phyloP scores from a whole-genome alignment of 2,113 vertebrate genomes.

The Ictidomys tridecemlineatus region DNA sequence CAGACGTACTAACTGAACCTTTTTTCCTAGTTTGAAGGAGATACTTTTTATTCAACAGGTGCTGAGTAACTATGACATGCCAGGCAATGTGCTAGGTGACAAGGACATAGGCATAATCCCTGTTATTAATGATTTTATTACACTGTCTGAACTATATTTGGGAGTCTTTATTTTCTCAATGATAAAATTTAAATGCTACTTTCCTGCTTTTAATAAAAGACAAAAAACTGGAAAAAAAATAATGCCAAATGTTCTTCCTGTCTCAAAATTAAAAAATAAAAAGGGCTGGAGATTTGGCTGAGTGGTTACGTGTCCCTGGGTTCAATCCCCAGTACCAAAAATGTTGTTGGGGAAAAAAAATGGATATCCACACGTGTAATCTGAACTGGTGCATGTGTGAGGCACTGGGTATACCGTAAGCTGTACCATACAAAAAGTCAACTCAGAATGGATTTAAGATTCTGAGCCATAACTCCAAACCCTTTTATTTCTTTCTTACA shows the following conservation, averaged over 20 bases:
- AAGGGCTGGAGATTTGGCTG: no score
- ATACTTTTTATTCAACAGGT: background rate
- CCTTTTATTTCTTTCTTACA: slow-evolving; percentile 16
- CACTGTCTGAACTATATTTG: background rate
- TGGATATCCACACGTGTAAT: no score
- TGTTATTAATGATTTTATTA: background rate
- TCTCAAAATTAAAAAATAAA: no score
- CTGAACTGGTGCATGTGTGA: no score
- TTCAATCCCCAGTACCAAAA: no score
- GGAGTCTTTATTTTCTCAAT: background rate
- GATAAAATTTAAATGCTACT: background rate
- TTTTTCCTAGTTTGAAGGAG: background rate
- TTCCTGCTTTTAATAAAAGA: background rate
- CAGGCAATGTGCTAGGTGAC: background rate
- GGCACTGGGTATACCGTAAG: no score
- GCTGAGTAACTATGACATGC: background rate
- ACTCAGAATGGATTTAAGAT: no score
- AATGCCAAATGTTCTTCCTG: background rate
- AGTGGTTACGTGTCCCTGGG: no score
- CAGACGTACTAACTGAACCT: background rate
- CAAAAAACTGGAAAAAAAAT: background rate
- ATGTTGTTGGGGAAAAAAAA: no score
- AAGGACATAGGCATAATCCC: background rate
- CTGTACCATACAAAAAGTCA: no score
- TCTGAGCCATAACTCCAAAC: no score